Base-by-base conservation (phyloP, 2,113 vertebrate genomes). In the Zapornia atra region DNA sequence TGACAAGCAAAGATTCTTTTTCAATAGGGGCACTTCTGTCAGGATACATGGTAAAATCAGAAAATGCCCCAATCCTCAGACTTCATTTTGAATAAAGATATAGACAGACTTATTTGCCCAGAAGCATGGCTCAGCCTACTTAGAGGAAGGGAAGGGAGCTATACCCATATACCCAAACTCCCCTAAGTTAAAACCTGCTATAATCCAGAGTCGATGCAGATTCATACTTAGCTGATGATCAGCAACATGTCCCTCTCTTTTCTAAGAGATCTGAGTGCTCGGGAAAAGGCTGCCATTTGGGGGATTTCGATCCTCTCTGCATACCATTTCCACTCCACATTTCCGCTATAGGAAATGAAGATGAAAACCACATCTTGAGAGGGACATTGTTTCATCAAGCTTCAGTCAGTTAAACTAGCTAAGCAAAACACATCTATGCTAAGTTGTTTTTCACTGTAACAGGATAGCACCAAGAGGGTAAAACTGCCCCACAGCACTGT, bases 391-490 rank as follows among this genome's bases (percentile, higher is more conserved):
- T 38, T 38, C 38, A 9, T 38, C 38, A 77, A 92, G 59, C 46
- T 81, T 91, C 50, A 89, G 69, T 20, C 19, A 0, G 12, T 86
- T 91, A 61, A 78, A 63, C 81, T 78, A 92, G 48, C 50, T 88
- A 92, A 94, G 59, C 34, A 82, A 80, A 82, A 80, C 17, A 34
- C 6, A n/a, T 14, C 63, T 85, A 87, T 31, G 28, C 48, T 79
- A 92, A 72, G 61, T 82, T 12, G 79, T 91, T 90, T 90, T 82
- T 80, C 56, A 40, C 13, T 40, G 19, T 44, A 92, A 90, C 10
- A 69, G 88, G 59, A 94, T 93, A 96, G 94, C 91, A 93, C 90
- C 94, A 95, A 88, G 63, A 94, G 44, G 40, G 86, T 65, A 90
- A 93, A 73, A 88, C 50, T 0, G 5, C 40, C 82, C 59, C 64